Evolutionary conservation across 2,888 invertebrate genomes (phyloP).

Genomic region (Rutpela maculata): DNA sequence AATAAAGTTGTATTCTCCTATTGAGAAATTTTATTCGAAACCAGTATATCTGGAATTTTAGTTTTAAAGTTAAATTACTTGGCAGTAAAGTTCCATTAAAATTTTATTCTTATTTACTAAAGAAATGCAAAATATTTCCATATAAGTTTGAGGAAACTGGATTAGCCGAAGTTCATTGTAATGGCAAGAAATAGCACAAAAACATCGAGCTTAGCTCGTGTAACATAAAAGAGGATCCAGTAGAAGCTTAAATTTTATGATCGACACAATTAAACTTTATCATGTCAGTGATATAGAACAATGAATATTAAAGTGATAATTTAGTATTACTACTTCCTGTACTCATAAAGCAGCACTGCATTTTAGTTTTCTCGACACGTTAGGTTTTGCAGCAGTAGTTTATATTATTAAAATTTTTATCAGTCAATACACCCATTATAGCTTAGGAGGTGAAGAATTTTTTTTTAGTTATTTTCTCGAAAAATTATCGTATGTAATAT

Average conservation of each 20-base stretch:
- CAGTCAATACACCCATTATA: too few relatives aligned
- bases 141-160: conserved; percentile 4
- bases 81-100: conserved; percentile 20
- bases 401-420: too few relatives aligned
- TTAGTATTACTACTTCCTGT: background rate
- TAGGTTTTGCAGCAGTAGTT: background rate
- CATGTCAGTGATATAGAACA: background rate
- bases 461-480: too few relatives aligned
- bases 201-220: background rate
- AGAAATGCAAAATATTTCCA: conserved; percentile 23
- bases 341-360: background rate
- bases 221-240: background rate
- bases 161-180: conserved; percentile 10
- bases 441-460: too few relatives aligned
- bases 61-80: conserved; percentile 28
- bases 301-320: conserved; percentile 5
- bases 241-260: conserved; percentile 19
- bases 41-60: background rate
- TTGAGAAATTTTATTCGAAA: background rate
- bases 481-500: too few relatives aligned
- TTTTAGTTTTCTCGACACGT: background rate
- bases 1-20: background rate
- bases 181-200: conserved; percentile 3
- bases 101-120: conserved; percentile 12
- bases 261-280: conserved; percentile 5